phyloP scores from a whole-genome alignment of 2,113 vertebrate genomes.

The Tor tambroides region DNA sequence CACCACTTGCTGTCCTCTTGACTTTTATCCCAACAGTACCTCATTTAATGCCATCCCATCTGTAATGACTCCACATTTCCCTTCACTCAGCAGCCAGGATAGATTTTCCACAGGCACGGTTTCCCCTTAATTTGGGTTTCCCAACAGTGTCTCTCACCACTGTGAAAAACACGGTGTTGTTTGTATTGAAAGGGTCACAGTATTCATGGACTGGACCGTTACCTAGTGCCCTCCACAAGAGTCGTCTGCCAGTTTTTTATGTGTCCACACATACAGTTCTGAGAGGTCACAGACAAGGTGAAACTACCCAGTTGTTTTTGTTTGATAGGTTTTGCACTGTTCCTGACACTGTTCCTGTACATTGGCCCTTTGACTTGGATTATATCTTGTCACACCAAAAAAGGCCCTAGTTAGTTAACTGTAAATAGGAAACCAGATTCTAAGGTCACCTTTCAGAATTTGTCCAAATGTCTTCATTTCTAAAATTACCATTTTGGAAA shows the following conservation, averaged over 20 bases:
- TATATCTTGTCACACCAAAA: not conserved
- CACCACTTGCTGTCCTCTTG: constrained; percentile 40
- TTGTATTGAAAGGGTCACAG: constrained; percentile 20
- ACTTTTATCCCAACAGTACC: constrained; percentile 27
- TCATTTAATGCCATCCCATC: not conserved
- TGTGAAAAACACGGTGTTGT: not conserved
- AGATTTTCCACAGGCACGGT: constrained; percentile 14
- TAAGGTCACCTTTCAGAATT: not conserved
- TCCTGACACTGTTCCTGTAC: not conserved
- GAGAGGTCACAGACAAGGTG: not conserved
- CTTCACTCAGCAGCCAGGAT: not conserved
- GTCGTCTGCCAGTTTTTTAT: not conserved
- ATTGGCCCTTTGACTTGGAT: not conserved
- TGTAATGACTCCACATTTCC: constrained; percentile 29
- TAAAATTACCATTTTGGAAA: too few species aligned
- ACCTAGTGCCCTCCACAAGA: not conserved
- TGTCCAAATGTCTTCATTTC: too few species aligned
- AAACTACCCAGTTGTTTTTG: constrained; percentile 14
- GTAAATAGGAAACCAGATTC: not conserved
- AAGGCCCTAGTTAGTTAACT: not conserved
- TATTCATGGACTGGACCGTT: constrained; percentile 7
- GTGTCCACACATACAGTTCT: not conserved
- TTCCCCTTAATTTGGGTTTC: constrained; percentile 32
- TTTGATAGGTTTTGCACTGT: constrained; percentile 11
- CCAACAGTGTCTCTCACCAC: not conserved